Evolutionary conservation across 1,140 invertebrate species (phyloP).

Genomic region (Sycophaga agraensis): DNA sequence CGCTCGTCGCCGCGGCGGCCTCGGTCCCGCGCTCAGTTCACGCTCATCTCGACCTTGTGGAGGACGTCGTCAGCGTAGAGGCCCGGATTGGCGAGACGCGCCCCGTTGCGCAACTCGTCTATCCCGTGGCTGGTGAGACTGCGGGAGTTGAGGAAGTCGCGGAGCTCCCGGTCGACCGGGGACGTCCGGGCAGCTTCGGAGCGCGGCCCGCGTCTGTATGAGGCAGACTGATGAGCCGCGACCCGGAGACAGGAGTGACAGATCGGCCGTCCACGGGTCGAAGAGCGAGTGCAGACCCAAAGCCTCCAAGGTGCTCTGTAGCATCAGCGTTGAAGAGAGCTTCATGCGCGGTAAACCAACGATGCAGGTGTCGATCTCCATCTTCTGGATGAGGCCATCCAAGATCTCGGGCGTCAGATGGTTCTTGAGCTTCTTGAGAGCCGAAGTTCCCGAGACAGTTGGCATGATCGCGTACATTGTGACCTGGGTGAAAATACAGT

Average conservation of each 20-base stretch:
- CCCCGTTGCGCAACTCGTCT: conserved; percentile 47
- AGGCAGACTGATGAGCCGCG: neutral
- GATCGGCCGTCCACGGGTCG: conserved; percentile 58
- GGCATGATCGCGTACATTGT: conserved; percentile 75
- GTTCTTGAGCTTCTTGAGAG: conserved; percentile 57
- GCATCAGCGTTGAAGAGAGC: conserved; percentile 60
- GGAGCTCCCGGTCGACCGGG: conserved; percentile 44
- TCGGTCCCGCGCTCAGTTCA: conserved; percentile 74
- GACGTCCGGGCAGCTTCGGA: conserved; percentile 12
- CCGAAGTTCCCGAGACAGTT: conserved; percentile 50
- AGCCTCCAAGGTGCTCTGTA: conserved; percentile 57
- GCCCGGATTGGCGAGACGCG: conserved; percentile 54
- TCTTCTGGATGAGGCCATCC: conserved; percentile 58
- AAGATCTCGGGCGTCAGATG: conserved; percentile 57
- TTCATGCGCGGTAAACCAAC: conserved; percentile 70
- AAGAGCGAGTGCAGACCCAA: conserved; percentile 67
- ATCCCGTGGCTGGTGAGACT: conserved; percentile 41
- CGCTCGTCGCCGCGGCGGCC: conserved; percentile 65
- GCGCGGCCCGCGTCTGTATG: neutral
- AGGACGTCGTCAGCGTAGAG: conserved; percentile 64
- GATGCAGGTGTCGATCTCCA: conserved; percentile 55
- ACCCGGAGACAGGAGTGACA: conserved; percentile 59
- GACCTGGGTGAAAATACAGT: conserved; percentile 35
- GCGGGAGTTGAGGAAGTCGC: conserved; percentile 37
- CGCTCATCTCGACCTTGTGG: conserved; percentile 66